Evolutionary conservation across 2,797 vertebrate species (phyloP).

Genomic region (Hyperoplus lanceolatus): DNA sequence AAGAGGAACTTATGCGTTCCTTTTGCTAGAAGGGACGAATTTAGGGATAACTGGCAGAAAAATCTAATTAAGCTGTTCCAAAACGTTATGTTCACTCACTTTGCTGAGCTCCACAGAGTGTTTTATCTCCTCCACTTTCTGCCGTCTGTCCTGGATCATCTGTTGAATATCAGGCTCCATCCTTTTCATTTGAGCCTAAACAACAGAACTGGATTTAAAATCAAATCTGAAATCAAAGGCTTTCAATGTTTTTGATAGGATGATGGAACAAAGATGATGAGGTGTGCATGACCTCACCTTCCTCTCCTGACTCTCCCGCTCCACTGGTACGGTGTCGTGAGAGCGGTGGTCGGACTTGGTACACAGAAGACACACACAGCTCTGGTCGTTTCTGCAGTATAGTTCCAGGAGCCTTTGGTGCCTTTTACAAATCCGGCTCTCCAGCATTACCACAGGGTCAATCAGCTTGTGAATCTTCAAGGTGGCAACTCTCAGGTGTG

Average conservation of each 20-base stretch:
- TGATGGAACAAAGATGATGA: background rate
- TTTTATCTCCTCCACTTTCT: slow-evolving; percentile 77
- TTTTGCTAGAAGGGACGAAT: background rate
- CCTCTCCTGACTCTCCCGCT: slow-evolving; percentile 78
- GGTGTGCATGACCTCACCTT: slow-evolving; percentile 64
- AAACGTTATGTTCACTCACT: slow-evolving; percentile 69
- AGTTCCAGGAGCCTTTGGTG: slow-evolving; percentile 84
- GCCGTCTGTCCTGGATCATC: slow-evolving; percentile 75
- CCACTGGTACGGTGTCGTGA: slow-evolving; percentile 80
- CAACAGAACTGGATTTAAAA: background rate
- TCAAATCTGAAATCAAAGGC: background rate
- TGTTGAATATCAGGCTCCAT: slow-evolving; percentile 60
- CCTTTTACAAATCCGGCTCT: slow-evolving; percentile 80
- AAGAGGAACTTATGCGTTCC: background rate
- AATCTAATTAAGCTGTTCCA: background rate
- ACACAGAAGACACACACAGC: slow-evolving; percentile 84
- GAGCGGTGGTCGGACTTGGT: slow-evolving; percentile 80
- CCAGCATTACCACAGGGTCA: slow-evolving; percentile 71
- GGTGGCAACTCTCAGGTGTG: slow-evolving; percentile 70
- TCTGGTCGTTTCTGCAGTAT: slow-evolving; percentile 84
- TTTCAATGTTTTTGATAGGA: background rate
- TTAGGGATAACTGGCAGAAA: background rate
- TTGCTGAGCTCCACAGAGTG: slow-evolving; percentile 73
- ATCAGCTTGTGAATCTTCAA: slow-evolving; percentile 78
- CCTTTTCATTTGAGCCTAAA: slow-evolving; percentile 69